Base-by-base conservation (phyloP, 2,113 vertebrate genomes). In the Dicaeum eximium region DNA sequence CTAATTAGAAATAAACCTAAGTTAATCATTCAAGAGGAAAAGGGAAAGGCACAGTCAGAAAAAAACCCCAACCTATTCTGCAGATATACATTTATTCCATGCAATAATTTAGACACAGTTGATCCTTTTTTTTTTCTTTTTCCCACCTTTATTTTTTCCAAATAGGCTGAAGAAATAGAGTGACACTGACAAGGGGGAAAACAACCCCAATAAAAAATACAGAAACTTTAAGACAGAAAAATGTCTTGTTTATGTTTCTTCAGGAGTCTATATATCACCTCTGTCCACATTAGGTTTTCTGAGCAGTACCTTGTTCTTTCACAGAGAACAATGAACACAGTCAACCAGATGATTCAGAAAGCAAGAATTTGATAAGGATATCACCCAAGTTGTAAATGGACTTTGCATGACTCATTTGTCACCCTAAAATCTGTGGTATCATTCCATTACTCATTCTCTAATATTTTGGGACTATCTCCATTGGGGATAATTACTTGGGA, bases 1-100 rank as follows among this genome's bases (percentile, higher is more conserved):
- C 69, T 80, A 83, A 88, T 92, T 88, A 96, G 70, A 84, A 96
- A 96, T 95, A 95, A 87, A 88, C 72, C 89, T 24, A 90, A 89
- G 25, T 90, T 97, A 94, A 96, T 92, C 53, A 81, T 85, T 96
- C n/a, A 91, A 79, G 42, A 93, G 84, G 45, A 71, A 94, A 74
- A 75, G 54, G 50, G 60, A 88, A 88, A 89, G 18, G 16, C 54
- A 62, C 25, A 83, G 45, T 58, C n/a, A 95, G 38, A 51, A 37
- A 77, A 69, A 83, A 51, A 40, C 0, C 50, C 12, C 25, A 35
- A 13, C 8, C 23, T 54, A 54, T 85, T 92, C 73, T 47, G 7
- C 12, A 91, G 73, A 71, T 86, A 86, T 5, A 60, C 42, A 45
- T 81, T 84, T 71, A 91, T 91, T 85, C 28, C 24, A 50, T 47